These are phyloP conservation scores for Tupaia tana DNA, from an alignment of 2,113 vertebrate genomes.

Conservation along the genomic window DNA sequence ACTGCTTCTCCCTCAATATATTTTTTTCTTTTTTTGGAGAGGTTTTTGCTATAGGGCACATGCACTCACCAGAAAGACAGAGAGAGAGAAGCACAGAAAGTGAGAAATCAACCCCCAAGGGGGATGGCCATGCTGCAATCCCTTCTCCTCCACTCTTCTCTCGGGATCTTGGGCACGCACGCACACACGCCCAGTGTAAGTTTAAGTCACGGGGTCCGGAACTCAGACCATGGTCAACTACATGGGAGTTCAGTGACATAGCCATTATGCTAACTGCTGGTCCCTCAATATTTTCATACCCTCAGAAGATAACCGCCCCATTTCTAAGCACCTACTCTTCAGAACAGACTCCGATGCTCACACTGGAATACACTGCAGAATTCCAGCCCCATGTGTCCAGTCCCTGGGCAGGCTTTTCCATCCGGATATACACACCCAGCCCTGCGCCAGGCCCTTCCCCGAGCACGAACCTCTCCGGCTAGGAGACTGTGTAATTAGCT, in stretches of 20 bases:
- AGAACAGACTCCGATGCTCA: neutral
- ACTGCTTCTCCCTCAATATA: neutral
- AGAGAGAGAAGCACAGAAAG: no score
- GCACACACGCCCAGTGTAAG: no score
- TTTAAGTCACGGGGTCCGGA: no score
- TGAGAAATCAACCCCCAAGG: no score
- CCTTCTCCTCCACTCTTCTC: no score
- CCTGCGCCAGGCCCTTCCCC: neutral
- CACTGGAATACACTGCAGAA: accelerated
- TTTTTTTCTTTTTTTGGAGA: neutral
- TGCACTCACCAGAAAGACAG: no score
- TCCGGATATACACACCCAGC: accelerated
- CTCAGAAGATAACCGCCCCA: neutral
- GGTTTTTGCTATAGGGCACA: no score
- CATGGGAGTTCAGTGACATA: no score
- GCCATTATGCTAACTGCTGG: no score
- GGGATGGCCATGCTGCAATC: no score
- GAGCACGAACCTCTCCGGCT: slow-evolving; percentile 90
- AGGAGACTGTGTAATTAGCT: slow-evolving; percentile 93
- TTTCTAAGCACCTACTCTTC: neutral
- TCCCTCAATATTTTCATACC: neutral
- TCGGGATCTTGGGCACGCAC: no score
- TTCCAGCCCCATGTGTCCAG: neutral
- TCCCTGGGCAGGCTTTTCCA: neutral
- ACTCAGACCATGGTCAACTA: no score